Evolutionary conservation across 2,888 invertebrate genomes (phyloP).

Genomic region (Drosophila robusta): DNA sequence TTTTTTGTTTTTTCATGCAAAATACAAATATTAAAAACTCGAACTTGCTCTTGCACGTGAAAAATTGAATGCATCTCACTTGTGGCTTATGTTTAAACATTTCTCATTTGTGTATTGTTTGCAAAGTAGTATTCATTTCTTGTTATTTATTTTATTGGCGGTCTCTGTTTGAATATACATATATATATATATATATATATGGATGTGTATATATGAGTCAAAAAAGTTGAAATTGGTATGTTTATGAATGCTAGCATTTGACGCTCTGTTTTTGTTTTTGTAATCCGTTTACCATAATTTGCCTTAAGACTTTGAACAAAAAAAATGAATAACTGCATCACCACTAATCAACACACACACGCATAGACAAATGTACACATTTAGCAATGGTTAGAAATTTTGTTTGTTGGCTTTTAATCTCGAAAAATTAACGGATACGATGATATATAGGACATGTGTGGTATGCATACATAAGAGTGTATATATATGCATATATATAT

Average conservation of each 20-base stretch:
- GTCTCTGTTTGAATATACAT: constrained; percentile 61
- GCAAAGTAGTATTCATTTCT: constrained; percentile 39
- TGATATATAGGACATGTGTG: constrained; percentile 38
- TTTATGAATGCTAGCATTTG: constrained; percentile 54
- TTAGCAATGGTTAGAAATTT: constrained; percentile 4
- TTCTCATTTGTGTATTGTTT: constrained; percentile 41
- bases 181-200: constrained; percentile 33
- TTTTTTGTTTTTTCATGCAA: constrained; percentile 56
- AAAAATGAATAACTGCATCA: constrained; percentile 59
- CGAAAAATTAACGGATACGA: constrained; percentile 50
- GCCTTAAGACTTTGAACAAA: constrained; percentile 48
- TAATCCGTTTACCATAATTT: constrained; percentile 37
- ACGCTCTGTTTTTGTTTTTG: constrained; percentile 31
- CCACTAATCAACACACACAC: constrained; percentile 38
- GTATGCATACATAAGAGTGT: constrained; percentile 45
- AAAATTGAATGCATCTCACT: constrained; percentile 71
- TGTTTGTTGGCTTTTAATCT: constrained; percentile 44
- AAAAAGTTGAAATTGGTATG: constrained; percentile 60
- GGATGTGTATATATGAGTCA: constrained; percentile 49
- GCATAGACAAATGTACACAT: constrained; percentile 1
- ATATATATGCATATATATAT: constrained; percentile 1
- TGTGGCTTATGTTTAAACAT: constrained; percentile 69
- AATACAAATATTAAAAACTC: constrained; percentile 76
- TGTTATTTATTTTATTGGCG: constrained; percentile 63
- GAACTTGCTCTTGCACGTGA: constrained; percentile 62